phyloP scores from a whole-genome alignment of 2,797 vertebrate species.

The Falco novaeseelandiae region DNA sequence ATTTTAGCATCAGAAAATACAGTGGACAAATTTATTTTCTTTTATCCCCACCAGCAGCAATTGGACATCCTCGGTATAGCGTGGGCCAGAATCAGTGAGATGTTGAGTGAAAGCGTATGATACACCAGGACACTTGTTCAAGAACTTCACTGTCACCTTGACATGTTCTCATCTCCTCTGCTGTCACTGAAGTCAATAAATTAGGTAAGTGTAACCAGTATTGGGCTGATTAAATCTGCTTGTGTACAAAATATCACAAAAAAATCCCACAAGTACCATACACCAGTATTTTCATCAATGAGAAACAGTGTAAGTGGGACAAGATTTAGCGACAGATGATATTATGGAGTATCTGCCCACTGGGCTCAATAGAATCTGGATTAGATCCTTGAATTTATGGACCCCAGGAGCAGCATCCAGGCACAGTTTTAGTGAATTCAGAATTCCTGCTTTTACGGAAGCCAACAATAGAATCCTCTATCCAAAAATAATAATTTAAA shows the following conservation, averaged over 20 bases:
- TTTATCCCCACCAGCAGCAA: neutral
- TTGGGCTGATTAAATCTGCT: neutral
- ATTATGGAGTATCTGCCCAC: neutral
- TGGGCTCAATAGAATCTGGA: neutral
- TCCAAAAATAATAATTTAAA: conserved; percentile 57
- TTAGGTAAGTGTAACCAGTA: neutral
- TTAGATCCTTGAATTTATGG: neutral
- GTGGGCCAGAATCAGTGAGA: neutral
- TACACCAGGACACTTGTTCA: neutral
- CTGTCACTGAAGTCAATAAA: rapidly evolving
- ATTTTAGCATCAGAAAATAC: neutral
- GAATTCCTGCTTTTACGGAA: neutral
- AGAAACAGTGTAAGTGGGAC: neutral
- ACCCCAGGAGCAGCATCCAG: neutral
- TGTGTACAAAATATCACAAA: neutral
- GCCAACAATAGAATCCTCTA: neutral
- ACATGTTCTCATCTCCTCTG: neutral
- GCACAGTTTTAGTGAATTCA: neutral
- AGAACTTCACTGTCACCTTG: neutral
- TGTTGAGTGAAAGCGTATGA: neutral
- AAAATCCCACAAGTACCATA: neutral
- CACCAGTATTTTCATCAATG: neutral
- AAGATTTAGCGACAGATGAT: neutral
- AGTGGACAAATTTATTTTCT: rapidly evolving
- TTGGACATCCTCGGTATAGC: neutral